Evolutionary conservation across 53 echinoderm and acorn worm genomes (phyloP).

Genomic region (Zoroaster sp.): DNA sequence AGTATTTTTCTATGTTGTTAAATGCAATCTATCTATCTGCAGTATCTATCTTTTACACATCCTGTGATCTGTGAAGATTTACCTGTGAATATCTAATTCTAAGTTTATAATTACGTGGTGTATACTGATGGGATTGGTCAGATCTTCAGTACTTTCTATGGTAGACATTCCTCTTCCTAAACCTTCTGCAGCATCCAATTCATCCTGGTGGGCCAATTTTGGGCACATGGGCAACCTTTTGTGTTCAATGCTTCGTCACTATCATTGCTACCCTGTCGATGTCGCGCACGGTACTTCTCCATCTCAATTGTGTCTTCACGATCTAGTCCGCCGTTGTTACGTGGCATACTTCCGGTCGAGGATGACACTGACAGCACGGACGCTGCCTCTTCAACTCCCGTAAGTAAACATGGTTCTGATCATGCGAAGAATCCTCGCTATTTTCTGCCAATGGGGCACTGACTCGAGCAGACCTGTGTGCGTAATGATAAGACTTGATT

Average conservation of each 20-base stretch:
- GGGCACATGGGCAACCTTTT: background rate
- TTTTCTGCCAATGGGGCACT: background rate
- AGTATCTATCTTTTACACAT: background rate
- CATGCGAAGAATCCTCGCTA: background rate
- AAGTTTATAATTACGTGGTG: constrained; percentile 73
- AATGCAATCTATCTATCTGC: too few species aligned
- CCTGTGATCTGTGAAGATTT: too few species aligned
- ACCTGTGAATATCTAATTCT: too few species aligned
- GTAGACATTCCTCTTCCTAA: constrained; percentile 39
- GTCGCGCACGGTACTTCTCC: background rate
- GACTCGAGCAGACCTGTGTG: constrained; percentile 27
- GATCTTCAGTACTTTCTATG: constrained; percentile 86
- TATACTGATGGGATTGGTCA: constrained; percentile 65
- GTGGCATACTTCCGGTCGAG: constrained; percentile 28
- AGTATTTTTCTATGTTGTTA: too few species aligned
- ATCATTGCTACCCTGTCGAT: background rate
- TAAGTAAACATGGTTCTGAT: background rate
- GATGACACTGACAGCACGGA: background rate
- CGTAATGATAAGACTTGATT: too few species aligned
- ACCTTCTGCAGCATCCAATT: constrained; percentile 14
- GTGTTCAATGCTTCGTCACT: background rate
- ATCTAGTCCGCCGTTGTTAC: constrained; percentile 23
- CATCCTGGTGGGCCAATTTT: background rate
- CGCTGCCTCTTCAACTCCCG: background rate
- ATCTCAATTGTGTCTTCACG: constrained; percentile 58